Evolutionary conservation across 2,888 invertebrate species (phyloP).

Genomic region (Andrena flavipes): DNA sequence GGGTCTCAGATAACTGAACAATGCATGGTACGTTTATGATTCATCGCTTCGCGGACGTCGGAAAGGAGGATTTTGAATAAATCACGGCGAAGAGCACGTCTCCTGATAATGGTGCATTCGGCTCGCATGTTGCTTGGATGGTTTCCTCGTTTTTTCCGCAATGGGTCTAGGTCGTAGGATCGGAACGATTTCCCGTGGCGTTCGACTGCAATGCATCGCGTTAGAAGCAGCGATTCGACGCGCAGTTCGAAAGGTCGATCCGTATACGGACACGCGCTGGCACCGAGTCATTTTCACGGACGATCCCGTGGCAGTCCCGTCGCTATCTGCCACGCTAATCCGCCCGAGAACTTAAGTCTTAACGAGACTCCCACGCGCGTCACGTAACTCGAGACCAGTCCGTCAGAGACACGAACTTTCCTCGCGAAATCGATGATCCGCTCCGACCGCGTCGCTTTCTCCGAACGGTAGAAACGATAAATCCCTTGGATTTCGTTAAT

Average conservation of each 20-base stretch:
- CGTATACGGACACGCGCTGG: slow-evolving; percentile 67
- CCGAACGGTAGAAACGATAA: neutral
- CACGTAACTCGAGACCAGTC: slow-evolving; percentile 31
- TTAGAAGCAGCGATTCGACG: slow-evolving; percentile 31
- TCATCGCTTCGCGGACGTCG: neutral
- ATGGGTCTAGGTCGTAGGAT: neutral
- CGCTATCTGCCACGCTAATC: slow-evolving; percentile 46
- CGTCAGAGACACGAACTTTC: slow-evolving; percentile 19
- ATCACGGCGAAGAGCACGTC: neutral
- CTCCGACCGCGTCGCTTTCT: slow-evolving; percentile 3
- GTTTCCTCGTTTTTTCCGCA: neutral
- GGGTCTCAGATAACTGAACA: neutral
- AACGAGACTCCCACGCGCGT: slow-evolving; percentile 55
- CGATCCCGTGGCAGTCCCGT: slow-evolving; percentile 42
- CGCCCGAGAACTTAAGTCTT: slow-evolving; percentile 34
- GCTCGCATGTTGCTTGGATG: neutral
- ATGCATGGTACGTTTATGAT: neutral
- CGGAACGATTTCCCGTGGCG: slow-evolving; percentile 27
- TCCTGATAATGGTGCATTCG: neutral
- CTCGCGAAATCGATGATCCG: slow-evolving; percentile 14
- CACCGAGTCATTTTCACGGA: slow-evolving; percentile 65
- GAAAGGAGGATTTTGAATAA: neutral
- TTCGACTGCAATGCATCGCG: slow-evolving; percentile 20
- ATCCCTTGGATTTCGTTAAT: slow-evolving; percentile 6
- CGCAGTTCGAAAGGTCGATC: slow-evolving; percentile 57